Evolutionary conservation across 2,888 invertebrate genomes (phyloP).

Genomic region (Megaustenia siamemsis): DNA sequence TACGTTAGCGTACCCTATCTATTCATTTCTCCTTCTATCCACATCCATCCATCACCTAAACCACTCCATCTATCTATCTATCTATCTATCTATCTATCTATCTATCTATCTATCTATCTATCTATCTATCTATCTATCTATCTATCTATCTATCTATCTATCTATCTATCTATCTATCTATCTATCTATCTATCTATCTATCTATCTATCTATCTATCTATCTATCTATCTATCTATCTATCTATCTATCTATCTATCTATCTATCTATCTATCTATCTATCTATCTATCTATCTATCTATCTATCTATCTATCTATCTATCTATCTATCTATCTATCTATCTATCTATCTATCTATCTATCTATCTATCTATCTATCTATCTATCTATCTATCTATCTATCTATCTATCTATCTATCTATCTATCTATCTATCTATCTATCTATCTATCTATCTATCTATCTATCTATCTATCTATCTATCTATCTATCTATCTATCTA

Average conservation of each 20-base stretch:
- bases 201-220: not conserved
- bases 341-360: conserved; percentile 9
- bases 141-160: not conserved
- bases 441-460: conserved; percentile 9
- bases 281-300: not conserved
- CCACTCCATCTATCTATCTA: not conserved
- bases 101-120: not conserved
- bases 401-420: conserved; percentile 9
- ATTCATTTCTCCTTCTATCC: no score
- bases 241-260: not conserved
- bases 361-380: conserved; percentile 9
- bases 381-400: conserved; percentile 9
- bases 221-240: not conserved
- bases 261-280: not conserved
- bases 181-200: conserved; percentile 13
- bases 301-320: not conserved
- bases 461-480: conserved; percentile 9
- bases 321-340: conserved; percentile 9
- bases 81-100: conserved; percentile 3
- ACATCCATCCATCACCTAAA: no score
- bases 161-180: conserved; percentile 8
- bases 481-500: conserved; percentile 9
- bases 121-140: not conserved
- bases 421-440: conserved; percentile 9
- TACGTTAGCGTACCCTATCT: no score